These are phyloP conservation scores for Psittacara wagleri DNA, from an alignment of 2,113 vertebrate species.

Conservation along the genomic window DNA sequence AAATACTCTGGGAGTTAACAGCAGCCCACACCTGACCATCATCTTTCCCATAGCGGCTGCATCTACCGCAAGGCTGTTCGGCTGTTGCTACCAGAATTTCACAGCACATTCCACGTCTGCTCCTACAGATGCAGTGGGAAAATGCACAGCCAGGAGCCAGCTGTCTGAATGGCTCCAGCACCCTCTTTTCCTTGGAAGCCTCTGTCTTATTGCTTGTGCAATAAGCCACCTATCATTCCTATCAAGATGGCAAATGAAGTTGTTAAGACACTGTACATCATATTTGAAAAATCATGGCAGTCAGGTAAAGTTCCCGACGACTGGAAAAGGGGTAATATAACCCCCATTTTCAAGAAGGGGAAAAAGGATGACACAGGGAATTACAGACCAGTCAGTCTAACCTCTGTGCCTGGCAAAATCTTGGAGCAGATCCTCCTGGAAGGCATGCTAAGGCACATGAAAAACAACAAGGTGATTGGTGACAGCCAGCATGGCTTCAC, in stretches of 20 bases:
- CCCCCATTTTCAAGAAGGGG: too few species aligned
- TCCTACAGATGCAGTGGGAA: constrained; percentile 12
- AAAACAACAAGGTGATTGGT: too few species aligned
- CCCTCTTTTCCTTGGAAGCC: not conserved
- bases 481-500: too few species aligned
- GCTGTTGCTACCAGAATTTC: constrained; percentile 22
- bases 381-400: too few species aligned
- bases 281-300: too few species aligned
- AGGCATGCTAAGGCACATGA: too few species aligned
- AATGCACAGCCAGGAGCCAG: constrained; percentile 10
- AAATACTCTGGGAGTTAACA: not conserved
- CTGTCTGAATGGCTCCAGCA: not conserved
- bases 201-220: not conserved
- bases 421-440: too few species aligned
- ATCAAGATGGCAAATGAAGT: too few species aligned
- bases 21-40: not conserved
- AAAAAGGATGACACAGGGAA: too few species aligned
- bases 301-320: rapidly evolving
- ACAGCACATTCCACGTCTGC: not conserved
- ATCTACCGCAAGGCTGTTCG: not conserved
- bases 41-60: not conserved
- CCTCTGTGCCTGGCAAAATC: too few species aligned
- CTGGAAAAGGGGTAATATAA: too few species aligned
- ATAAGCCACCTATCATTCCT: not conserved
- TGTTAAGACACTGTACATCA: too few species aligned